phyloP scores from a whole-genome alignment of 2,113 vertebrate species.

The Chaenogobius annularis region DNA sequence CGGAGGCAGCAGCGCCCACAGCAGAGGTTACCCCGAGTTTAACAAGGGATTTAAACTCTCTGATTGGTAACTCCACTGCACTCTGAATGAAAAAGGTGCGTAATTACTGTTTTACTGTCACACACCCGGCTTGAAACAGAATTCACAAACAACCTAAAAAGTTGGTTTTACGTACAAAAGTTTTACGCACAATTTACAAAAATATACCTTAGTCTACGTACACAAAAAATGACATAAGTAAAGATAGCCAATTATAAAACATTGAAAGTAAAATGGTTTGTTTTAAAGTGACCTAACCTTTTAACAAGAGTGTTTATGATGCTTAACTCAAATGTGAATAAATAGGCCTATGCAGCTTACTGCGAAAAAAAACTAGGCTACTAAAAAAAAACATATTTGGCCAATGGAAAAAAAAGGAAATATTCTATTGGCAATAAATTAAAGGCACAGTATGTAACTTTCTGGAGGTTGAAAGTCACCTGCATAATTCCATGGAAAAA shows the following conservation, averaged over 20 bases:
- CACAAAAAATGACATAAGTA: neutral
- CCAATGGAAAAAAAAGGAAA: no score
- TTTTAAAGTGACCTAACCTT: neutral
- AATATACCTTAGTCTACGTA: neutral
- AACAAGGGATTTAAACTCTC: conserved; percentile 78
- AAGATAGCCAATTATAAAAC: neutral
- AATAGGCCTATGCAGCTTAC: no score
- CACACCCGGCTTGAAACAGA: conserved; percentile 8
- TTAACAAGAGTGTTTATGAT: no score
- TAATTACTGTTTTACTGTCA: conserved; percentile 41
- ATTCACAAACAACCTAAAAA: neutral
- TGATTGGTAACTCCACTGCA: conserved; percentile 57
- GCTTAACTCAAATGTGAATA: no score
- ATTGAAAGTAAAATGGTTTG: neutral
- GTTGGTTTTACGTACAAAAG: neutral
- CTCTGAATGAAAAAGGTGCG: conserved; percentile 50
- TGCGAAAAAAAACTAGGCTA: no score
- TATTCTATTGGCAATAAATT: no score
- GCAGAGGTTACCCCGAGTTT: conserved; percentile 78
- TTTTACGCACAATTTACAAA: neutral
- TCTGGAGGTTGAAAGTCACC: no score
- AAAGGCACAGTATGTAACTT: no score
- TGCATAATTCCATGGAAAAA: no score
- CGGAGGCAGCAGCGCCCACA: conserved; percentile 58
- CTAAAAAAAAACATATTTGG: no score